Percentiles rank a stretch among this genome's conserved stretches.
Conservation (phyloP, 2,113 vertebrate genomes). For the Orthonyx spaldingii region DNA sequence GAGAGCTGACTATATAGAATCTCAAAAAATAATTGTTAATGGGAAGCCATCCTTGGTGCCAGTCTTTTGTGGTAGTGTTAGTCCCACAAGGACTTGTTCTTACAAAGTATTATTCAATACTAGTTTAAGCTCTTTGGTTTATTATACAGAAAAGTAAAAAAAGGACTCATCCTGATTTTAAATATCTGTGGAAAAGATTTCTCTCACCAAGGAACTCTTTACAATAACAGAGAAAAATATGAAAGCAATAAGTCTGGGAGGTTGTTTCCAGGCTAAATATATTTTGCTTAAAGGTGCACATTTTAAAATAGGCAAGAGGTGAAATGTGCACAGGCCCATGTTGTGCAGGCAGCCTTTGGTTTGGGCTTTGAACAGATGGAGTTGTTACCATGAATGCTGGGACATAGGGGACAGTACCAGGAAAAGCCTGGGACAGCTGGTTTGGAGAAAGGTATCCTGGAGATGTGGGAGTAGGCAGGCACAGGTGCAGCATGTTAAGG, state of each 20-base stretch:
- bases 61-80: neutral
- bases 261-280: neutral
- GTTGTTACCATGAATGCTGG: neutral
- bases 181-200: neutral
- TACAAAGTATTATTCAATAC: neutral
- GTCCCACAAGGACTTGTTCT: neutral
- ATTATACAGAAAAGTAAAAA: neutral
- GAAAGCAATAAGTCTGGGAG: neutral
- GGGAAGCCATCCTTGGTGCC: neutral
- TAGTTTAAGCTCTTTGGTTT: neutral
- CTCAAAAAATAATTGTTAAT: neutral
- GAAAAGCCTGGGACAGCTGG: neutral
- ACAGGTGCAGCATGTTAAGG: neutral
- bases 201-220: neutral
- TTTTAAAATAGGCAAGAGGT: neutral
- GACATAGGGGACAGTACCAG: neutral
- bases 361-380: neutral
- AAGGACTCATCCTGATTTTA: neutral
- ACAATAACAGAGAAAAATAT: neutral
- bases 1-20: neutral
- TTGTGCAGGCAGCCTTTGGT: neutral
- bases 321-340: neutral
- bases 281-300: neutral
- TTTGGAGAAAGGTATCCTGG: neutral
- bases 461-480: neutral